Conservation (phyloP, 2,888 invertebrate genomes). For the Apoderus coryli region DNA sequence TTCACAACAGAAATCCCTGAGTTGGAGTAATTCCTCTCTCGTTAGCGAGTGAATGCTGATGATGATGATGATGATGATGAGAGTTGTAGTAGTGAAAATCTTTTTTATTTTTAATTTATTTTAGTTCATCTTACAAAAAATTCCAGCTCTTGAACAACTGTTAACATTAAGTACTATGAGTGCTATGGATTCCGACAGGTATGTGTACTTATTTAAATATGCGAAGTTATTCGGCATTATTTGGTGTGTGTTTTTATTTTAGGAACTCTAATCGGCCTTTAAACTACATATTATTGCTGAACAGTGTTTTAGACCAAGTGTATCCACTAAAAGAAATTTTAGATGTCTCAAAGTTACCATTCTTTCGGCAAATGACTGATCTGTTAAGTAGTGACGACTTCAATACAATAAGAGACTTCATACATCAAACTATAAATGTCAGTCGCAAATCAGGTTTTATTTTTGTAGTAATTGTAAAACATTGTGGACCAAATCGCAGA, state of each 20-base stretch:
- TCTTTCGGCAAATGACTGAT: conserved; percentile 22
- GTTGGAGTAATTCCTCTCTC: too few relatives aligned
- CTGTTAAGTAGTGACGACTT: conserved; percentile 22
- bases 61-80: too few relatives aligned
- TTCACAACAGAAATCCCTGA: too few relatives aligned
- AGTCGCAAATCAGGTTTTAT: too few relatives aligned
- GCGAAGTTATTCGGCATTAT: too few relatives aligned
- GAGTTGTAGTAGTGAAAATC: too few relatives aligned
- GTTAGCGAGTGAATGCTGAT: too few relatives aligned
- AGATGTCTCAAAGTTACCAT: conserved; percentile 20
- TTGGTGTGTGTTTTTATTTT: conserved; percentile 16
- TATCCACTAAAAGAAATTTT: conserved; percentile 43
- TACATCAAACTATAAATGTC: conserved; percentile 27
- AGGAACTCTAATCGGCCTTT: conserved; percentile 56
- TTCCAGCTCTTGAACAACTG: conserved; percentile 68
- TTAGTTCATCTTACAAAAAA: conserved; percentile 47
- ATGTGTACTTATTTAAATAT: too few relatives aligned
- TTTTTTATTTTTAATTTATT: conserved; percentile 15
- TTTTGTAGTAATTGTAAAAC: too few relatives aligned
- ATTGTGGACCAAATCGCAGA: too few relatives aligned
- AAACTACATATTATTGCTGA: conserved; percentile 61
- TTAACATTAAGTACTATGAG: conserved; percentile 43
- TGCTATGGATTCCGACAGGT: conserved; percentile 31
- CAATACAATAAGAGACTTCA: conserved; percentile 18
- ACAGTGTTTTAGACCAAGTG: conserved; percentile 59